These are phyloP conservation scores for Myiotriccus ornatus DNA, from an alignment of 2,797 vertebrate species.

Conservation along the genomic window DNA sequence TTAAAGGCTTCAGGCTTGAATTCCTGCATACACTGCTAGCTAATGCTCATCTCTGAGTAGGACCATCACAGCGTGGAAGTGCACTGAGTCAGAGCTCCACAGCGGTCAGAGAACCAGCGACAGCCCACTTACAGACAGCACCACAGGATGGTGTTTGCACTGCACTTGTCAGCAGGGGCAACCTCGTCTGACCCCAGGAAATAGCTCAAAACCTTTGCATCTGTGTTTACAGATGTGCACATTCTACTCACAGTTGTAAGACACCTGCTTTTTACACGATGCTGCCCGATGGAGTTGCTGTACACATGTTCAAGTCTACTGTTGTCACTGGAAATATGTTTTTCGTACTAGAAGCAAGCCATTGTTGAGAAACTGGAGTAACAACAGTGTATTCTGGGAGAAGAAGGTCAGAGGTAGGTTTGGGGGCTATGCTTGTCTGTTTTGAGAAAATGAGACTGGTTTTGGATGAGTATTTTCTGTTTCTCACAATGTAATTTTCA, in stretches of 20 bases:
- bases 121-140: neutral
- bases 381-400: neutral
- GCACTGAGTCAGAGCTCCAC: neutral
- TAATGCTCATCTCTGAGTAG: neutral
- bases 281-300: neutral
- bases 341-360: neutral
- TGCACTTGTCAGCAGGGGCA: neutral
- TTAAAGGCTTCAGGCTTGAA: neutral
- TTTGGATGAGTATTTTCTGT: neutral
- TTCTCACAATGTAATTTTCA: neutral
- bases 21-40: neutral
- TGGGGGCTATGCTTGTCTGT: neutral
- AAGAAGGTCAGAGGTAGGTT: neutral
- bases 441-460: neutral
- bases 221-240: neutral
- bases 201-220: rapidly evolving
- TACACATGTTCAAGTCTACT: neutral
- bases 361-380: neutral
- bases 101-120: neutral
- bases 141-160: neutral
- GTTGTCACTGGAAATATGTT: neutral
- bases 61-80: neutral
- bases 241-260: neutral
- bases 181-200: neutral
- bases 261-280: neutral